Base-by-base conservation (phyloP, 2,888 invertebrate genomes). In the Eupithecia exiguata region DNA sequence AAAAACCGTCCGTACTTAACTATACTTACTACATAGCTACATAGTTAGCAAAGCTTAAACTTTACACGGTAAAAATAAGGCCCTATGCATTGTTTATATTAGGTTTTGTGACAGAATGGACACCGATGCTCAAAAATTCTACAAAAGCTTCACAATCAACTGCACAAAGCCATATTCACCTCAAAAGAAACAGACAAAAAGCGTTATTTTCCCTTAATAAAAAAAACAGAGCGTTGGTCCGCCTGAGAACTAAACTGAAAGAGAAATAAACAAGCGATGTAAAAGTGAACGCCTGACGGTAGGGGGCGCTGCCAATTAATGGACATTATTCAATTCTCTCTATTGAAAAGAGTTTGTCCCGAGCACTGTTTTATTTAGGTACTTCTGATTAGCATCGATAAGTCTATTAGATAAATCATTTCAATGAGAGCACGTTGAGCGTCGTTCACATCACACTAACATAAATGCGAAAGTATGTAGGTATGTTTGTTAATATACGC, bases 261-360 rank as follows among this genome's bases (percentile, higher is more conserved):
- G 40, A 66, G 40, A 66, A 66, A 65, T 65, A 65, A 65, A 38
- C 40, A n/a, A 66, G 25, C 66, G n/a, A 38, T 66, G 66, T 66
- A 66, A 66, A 66, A 65, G 38, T 65, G 46, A 46, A 68, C 43
- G 68, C 25, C 40, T 10, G 21, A 12, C 66, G 16, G 66, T 66
- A 66, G 66, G 66, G 61, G 66, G 66, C 66, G 14, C 40, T 38
- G n/a, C 16, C 40, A 66, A 66, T 66, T 66, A 66, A 21, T 35
- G 6, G 40, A 25, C 40, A 38, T 66, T 66, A 66, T 66, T 66
- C 66, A 66, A 66, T 66, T 66, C 38, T 40, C 66, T 36, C n/a
- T 21, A 21, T n/a, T 38, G 66, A 21, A 66, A n/a, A 21, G 65
- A 5, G 62, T 62, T 62, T 30, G 18, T 6, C 18, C 62, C 35